A percentile compares a stretch with the other conserved stretches of the same genome.
Evolutionary conservation across 2,888 invertebrate species (phyloP).

Genomic region (Chydorus sphaericus): DNA sequence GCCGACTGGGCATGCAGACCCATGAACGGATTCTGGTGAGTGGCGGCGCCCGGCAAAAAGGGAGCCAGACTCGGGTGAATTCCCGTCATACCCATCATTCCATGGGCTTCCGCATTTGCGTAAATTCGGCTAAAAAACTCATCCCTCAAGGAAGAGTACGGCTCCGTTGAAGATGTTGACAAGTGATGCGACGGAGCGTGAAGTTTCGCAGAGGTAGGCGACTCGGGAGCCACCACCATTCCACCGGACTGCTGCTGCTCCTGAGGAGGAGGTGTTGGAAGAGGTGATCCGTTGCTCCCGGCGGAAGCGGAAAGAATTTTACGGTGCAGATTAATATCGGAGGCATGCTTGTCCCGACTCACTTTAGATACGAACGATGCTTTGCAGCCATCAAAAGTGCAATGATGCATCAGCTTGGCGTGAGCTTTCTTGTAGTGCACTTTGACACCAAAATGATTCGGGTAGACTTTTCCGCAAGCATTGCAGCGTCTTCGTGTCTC

Average conservation of each 20-base stretch:
- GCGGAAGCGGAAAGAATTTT: conserved; percentile 58
- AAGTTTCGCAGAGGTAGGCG: conserved; percentile 10
- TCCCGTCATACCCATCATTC: conserved; percentile 21
- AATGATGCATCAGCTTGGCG: conserved; percentile 87
- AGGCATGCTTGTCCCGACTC: conserved; percentile 80
- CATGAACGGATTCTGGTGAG: conserved; percentile 23
- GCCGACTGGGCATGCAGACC: conserved; percentile 31
- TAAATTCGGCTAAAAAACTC: conserved; percentile 64
- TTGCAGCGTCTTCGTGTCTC: conserved; percentile 83
- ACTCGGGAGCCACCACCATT: conserved; percentile 15
- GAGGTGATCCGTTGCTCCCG: conserved; percentile 1
- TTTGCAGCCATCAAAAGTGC: conserved; percentile 85
- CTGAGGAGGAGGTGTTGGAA: conserved; percentile 16
- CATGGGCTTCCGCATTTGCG: conserved; percentile 44
- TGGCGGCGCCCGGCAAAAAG: conserved; percentile 29
- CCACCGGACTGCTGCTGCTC: too few relatives aligned
- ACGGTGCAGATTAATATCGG: conserved; percentile 78
- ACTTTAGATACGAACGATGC: conserved; percentile 88
- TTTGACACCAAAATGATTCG: conserved; percentile 82
- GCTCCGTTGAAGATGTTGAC: not conserved
- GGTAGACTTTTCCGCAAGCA: conserved; percentile 83
- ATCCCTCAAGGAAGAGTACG: conserved; percentile 47
- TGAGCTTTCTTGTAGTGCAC: conserved; percentile 93
- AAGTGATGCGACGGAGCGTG: conserved; percentile 6
- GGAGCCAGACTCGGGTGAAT: conserved; percentile 17